Base-by-base conservation (phyloP, 1,140 invertebrate species). In the Neodiprion pinetum region DNA sequence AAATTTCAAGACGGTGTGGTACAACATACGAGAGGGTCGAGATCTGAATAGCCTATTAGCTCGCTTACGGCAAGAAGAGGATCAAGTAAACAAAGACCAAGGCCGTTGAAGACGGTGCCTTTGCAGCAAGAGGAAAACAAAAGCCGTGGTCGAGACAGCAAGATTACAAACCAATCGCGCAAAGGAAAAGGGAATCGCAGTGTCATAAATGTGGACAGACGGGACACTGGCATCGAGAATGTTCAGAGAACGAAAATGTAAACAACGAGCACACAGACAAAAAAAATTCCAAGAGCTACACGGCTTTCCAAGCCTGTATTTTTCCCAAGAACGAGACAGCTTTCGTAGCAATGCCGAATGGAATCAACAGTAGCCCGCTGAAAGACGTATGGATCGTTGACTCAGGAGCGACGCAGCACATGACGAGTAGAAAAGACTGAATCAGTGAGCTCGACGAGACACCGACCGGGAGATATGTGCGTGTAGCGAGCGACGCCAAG, bases 1-100 rank as follows among this genome's bases (percentile, higher is more conserved):
- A 78, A 72, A 76, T 66, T 76, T 78, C 28, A 75, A 75, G 65
- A 78, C 69, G 17, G 76, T 78, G 12, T 78, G 74, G 76, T 75
- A 75, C n/a, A 78, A 78, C 48, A 74, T 75, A 49, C 72, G 65
- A 78, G 76, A 78, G 14, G 71, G 74, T 47, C 74, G 76, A 7
- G 69, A 74, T 48, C 53, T 74, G 9, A 74, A 70, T 71, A 74
- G 49, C 48, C 69, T 74, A 7, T 47, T 74, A 53, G 68, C 73
- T 9, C 21, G 73, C 12, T 9, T 74, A 48, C 48, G 50, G 28
- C 67, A 53, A 12, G 69, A 74, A 71, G 73, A 74, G 21, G 73
- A 71, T 48, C 69, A 74, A 23, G 7, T 74, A 40, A 74, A 74
- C 14, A n/a, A 74, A 74, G 14, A 48, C 50, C 23, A 66, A 40